phyloP scores from a whole-genome alignment of 2,888 invertebrate species.

The Lysandra coridon region DNA sequence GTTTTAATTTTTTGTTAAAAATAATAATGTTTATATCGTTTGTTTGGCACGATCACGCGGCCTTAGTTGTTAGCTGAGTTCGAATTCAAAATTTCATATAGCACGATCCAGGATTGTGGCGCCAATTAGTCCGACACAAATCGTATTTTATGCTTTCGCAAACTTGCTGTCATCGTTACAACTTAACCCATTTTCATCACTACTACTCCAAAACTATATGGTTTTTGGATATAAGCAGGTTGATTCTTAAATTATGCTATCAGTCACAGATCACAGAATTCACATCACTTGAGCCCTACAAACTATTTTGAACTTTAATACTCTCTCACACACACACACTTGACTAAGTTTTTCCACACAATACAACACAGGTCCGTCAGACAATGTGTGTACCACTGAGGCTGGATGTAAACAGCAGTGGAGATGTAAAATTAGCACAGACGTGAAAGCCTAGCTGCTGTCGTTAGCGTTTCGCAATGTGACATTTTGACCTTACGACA shows the following conservation, averaged over 20 bases:
- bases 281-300: neutral
- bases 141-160: too few relatives aligned
- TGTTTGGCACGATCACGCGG: too few relatives aligned
- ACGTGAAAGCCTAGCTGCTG: conserved; percentile 4
- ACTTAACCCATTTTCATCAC: too few relatives aligned
- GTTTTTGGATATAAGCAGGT: neutral
- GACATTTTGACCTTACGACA: neutral
- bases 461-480: neutral
- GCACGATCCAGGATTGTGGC: too few relatives aligned
- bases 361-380: neutral
- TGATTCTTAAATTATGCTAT: neutral
- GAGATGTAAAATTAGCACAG: conserved; percentile 17
- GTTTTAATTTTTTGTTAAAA: too few relatives aligned
- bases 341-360: neutral
- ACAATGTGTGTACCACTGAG: neutral
- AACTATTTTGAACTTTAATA: neutral
- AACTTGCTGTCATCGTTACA: too few relatives aligned
- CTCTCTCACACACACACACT: neutral
- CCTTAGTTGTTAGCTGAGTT: too few relatives aligned
- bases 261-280: neutral
- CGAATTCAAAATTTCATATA: too few relatives aligned
- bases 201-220: too few relatives aligned
- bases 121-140: too few relatives aligned
- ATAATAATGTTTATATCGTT: neutral
- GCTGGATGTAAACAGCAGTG: neutral